These are phyloP conservation scores for Drymodes brunneopygia DNA, from an alignment of 2,113 vertebrate species.

Conservation along the genomic window DNA sequence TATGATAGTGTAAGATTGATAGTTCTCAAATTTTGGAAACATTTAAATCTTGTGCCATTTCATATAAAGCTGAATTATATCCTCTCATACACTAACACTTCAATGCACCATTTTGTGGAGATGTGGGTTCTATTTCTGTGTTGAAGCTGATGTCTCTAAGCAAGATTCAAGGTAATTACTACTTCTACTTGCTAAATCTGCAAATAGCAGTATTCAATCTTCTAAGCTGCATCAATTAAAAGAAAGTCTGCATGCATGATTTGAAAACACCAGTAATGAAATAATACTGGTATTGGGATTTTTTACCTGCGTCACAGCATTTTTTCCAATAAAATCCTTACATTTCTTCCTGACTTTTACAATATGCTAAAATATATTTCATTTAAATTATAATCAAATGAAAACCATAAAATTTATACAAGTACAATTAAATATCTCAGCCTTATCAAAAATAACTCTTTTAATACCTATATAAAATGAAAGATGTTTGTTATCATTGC, in stretches of 20 bases:
- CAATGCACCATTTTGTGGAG: background rate
- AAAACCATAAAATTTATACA: background rate
- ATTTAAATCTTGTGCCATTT: background rate
- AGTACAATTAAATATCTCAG: background rate
- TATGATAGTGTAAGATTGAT: background rate
- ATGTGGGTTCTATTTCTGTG: background rate
- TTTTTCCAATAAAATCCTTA: background rate
- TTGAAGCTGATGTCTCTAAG: background rate
- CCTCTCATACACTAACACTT: background rate
- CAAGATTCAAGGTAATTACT: background rate
- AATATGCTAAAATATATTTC: background rate
- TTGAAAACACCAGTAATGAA: background rate
- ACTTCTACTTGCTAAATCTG: background rate
- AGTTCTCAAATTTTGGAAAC: background rate
- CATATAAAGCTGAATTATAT: background rate
- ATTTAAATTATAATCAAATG: background rate
- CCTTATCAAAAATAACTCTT: background rate
- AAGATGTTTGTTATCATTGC: background rate
- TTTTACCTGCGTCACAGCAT: background rate
- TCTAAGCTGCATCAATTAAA: background rate
- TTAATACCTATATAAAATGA: background rate
- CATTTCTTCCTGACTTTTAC: fast-evolving
- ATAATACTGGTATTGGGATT: background rate
- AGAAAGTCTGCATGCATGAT: background rate
- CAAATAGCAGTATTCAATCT: background rate